Conservation (phyloP, 2,888 invertebrate genomes). For the Formica aserva region DNA sequence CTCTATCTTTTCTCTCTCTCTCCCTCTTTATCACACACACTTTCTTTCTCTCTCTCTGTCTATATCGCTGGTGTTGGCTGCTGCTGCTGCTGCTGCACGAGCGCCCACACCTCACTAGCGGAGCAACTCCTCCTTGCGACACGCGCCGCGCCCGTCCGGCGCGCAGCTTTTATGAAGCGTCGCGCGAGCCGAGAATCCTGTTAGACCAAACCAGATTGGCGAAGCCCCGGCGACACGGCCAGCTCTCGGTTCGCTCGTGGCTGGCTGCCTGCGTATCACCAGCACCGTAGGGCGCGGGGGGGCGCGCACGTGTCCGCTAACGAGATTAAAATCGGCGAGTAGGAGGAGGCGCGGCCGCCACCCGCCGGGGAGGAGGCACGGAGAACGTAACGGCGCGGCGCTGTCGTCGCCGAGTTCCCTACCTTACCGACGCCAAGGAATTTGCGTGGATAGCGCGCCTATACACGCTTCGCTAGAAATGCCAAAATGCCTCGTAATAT, state of each 20-base stretch:
- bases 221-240: slow-evolving; percentile 85
- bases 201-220: slow-evolving; percentile 93
- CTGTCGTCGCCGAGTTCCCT: background rate
- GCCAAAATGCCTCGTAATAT: too few relatives aligned
- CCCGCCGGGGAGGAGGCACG: slow-evolving; percentile 87
- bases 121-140: slow-evolving; percentile 76
- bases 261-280: slow-evolving; percentile 50
- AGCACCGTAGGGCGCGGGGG: slow-evolving; percentile 76
- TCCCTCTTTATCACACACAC: background rate
- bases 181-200: slow-evolving; percentile 88
- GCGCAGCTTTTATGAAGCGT: slow-evolving; percentile 88
- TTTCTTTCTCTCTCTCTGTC: slow-evolving; percentile 24
- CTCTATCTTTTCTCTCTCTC: background rate
- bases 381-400: slow-evolving; percentile 87
- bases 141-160: slow-evolving; percentile 81
- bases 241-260: slow-evolving; percentile 42
- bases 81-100: slow-evolving; percentile 64
- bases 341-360: slow-evolving; percentile 87
- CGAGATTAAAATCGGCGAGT: slow-evolving; percentile 89
- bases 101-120: slow-evolving; percentile 73
- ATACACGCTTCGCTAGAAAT: too few relatives aligned
- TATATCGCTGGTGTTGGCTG: slow-evolving; percentile 58
- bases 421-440: background rate
- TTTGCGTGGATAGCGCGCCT: too few relatives aligned
- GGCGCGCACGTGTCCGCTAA: slow-evolving; percentile 89